phyloP scores from a whole-genome alignment of 2,888 invertebrate species.

The Schizotus pectinicornis region DNA sequence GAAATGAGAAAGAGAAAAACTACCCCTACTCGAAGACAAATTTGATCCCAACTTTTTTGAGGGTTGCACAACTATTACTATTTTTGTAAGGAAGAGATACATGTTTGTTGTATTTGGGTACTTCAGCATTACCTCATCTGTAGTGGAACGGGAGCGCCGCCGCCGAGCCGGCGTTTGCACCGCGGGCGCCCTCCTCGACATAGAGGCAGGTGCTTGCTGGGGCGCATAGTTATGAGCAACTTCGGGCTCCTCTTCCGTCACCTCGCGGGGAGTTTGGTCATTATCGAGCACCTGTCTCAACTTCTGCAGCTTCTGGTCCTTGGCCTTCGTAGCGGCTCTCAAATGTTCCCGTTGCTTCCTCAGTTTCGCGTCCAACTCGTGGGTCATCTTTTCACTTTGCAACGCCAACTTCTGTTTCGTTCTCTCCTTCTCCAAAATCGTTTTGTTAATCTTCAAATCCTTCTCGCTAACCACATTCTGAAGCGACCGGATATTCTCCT shows the following conservation, averaged over 20 bases:
- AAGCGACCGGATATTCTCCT: slow-evolving; percentile 51
- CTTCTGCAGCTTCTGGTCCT: slow-evolving; percentile 67
- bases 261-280: slow-evolving; percentile 17
- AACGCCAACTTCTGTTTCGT: slow-evolving; percentile 71
- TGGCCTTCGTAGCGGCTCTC: slow-evolving; percentile 63
- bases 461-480: slow-evolving; percentile 64
- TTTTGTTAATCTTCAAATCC: slow-evolving; percentile 67
- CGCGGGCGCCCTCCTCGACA: slow-evolving; percentile 7
- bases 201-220: slow-evolving; percentile 11
- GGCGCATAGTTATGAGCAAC: background rate
- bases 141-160: slow-evolving; percentile 82
- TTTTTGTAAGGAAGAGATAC: too few species aligned
- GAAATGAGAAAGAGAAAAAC: background rate
- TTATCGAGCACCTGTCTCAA: slow-evolving; percentile 67
- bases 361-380: slow-evolving; percentile 70
- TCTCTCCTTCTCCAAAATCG: slow-evolving; percentile 70
- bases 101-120: too few species aligned
- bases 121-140: slow-evolving; percentile 55
- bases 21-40: too few species aligned
- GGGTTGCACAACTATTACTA: too few species aligned
- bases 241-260: slow-evolving; percentile 38
- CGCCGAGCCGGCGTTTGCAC: slow-evolving; percentile 54
- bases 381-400: slow-evolving; percentile 76
- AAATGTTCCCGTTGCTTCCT: slow-evolving; percentile 65
- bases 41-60: too few species aligned